Conservation (phyloP, 2,888 invertebrate genomes). For the Lordiphosa andalusiaca region DNA sequence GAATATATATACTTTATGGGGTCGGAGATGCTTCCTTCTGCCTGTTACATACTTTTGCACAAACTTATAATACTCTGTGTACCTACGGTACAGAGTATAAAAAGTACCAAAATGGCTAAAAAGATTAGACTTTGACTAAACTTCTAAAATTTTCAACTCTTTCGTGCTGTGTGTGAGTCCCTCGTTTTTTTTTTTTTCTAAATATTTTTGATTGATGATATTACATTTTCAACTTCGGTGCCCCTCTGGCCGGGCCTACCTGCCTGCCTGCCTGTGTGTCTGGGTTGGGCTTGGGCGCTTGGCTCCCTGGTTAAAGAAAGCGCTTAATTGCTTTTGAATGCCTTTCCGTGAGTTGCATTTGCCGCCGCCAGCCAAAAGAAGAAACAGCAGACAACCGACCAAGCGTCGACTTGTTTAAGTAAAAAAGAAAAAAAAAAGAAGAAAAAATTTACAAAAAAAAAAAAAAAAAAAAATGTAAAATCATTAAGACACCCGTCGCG, state of each 20-base stretch:
- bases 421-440: constrained; percentile 9
- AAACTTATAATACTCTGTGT: too few relatives aligned
- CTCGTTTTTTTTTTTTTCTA: constrained; percentile 5
- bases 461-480: constrained; percentile 24
- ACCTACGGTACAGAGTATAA: too few relatives aligned
- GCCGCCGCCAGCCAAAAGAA: constrained; percentile 36
- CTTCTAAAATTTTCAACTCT: constrained; percentile 15
- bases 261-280: constrained; percentile 8
- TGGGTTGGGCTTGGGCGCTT: constrained; percentile 13
- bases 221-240: constrained; percentile 39
- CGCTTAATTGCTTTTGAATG: constrained; percentile 66
- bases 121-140: not conserved
- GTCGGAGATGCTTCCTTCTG: too few relatives aligned
- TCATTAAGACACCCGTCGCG: constrained; percentile 37
- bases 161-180: constrained; percentile 2
- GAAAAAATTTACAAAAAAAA: too few relatives aligned
- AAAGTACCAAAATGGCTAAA: too few relatives aligned
- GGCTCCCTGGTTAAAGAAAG: constrained; percentile 40
- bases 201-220: constrained; percentile 52
- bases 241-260: not conserved
- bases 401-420: not conserved
- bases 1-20: too few relatives aligned
- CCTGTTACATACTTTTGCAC: too few relatives aligned
- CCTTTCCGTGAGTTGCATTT: constrained; percentile 59
- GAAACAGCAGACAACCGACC: constrained; percentile 9